phyloP scores from a whole-genome alignment of 2,888 invertebrate species.

The Seira sanloemensis region DNA sequence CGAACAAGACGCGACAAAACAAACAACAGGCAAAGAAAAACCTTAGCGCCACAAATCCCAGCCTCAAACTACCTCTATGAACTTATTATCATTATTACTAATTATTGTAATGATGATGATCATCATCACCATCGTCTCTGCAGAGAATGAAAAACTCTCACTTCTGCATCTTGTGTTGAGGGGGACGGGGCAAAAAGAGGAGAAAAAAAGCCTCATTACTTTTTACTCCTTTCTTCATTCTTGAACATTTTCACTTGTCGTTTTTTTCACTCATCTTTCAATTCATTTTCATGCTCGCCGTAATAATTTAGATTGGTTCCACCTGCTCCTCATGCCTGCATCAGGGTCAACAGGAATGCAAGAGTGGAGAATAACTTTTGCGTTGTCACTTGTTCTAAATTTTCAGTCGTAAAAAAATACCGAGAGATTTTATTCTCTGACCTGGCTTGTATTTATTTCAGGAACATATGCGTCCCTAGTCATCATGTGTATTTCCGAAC shows the following conservation, averaged over 20 bases:
- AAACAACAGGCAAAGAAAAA: not conserved
- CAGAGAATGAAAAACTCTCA: constrained; percentile 38
- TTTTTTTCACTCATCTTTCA: not conserved
- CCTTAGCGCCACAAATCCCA: not conserved
- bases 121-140: not conserved
- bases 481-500: no score
- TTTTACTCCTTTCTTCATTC: no score
- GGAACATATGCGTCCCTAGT: no score
- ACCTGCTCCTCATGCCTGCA: constrained; percentile 48
- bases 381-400: no score
- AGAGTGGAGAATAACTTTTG: no score
- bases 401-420: no score
- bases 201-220: not conserved
- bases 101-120: constrained; percentile 28
- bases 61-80: not conserved
- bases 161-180: constrained; percentile 20
- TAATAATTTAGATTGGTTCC: constrained; percentile 42
- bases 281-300: constrained; percentile 10
- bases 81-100: constrained; percentile 26
- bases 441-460: no score
- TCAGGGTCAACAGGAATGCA: constrained; percentile 59
- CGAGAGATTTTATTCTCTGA: no score
- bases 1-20: not conserved
- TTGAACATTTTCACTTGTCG: not conserved
- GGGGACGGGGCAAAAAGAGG: constrained; percentile 1